Evolutionary conservation across 2,113 vertebrate genomes (phyloP), one percentile per base, ranked within the genome.

Genomic region (Catharus bicknelli): DNA sequence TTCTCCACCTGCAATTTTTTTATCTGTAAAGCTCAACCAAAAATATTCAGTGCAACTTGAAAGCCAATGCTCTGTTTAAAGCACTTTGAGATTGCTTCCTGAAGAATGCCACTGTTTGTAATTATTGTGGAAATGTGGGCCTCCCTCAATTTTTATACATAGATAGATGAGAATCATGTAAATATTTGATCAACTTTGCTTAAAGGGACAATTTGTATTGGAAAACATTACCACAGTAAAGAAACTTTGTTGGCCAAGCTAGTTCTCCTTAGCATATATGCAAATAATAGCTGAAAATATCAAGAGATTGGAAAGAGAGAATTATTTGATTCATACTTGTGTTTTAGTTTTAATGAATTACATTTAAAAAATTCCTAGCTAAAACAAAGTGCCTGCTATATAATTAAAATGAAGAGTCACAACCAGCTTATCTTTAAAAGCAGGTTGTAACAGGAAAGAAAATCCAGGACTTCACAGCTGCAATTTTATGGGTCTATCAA

Each of bases 391-490:
- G 53, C 27, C 66, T 86, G 59, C 40, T 78, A 74, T 53, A 58
- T 91, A 96, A 96, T 95, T 96, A 97, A 96, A 83, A 95, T 90
- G 57, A 90, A 94, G 84, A 91, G 67, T 54, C 78, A 77, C 67
- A 79, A 90, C 50, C 59, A 79, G 83, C 70, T 96, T 79, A 88
- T 75, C 88, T 88, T 74, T 90, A 91, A 85, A 91, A 93, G 43
- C 67, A 91, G 73, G 57, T 83, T 92, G 68, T 78, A 86, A 88
- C 16, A 90, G 93, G 80, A 94, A 94, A 70, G 45, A 90, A 96
- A 94, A 88, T 55, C 27, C 74, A 88, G 80, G 48, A 67, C 40
- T 83, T 91, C 72, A 93, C 79, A 92, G 75, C 88, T 85, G 69
- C 61, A 67, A 72, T 29, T 67, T 91, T 73, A 67, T 45, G 69